Evolutionary conservation across 2,888 invertebrate genomes (phyloP), one percentile per base, ranked within the genome.

Genomic region (Podotricha telesiphe): DNA sequence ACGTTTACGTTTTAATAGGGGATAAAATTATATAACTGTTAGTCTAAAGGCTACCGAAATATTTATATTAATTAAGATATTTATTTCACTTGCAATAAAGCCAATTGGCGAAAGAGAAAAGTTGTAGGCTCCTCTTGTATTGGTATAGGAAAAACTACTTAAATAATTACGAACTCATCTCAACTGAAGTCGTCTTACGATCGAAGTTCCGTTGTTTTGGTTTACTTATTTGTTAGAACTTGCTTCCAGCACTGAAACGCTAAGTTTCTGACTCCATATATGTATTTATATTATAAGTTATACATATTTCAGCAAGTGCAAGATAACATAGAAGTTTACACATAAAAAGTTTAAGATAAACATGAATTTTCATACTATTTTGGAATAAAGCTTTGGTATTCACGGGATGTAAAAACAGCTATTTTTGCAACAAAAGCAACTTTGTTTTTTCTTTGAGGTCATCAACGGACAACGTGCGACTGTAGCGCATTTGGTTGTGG

Each of bases 131-230:
- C 20, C n/a, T 22, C 59, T 45, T 59, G 2, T 59, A 28, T 59
- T 45, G 15, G 48, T 37, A 51, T 50, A 28, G 50, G n/a, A 20
- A 50, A 63, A 59, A 28, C 45, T 48, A 63, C 48, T 50, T 51
- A 59, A 67, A 67, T 82, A 84, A 85, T 86, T 83, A 85, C 78
- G 75, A 82, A 79, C 82, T 83, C 82, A 82, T 83, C 77, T 76
- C 78, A 74, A 79, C 67, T 69, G 28, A 65, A 78, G 82, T 77
- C 80, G 77, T 77, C 78, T 75, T 74, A 74, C 76, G 82, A 76
- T 79, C 79, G 79, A 86, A 87, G 82, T 86, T 85, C 79, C 82
- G 83, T 84, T 85, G 82, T 83, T 79, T 42, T 42, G 59, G 51
- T 40, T 67, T 53, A 61, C 77, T 59, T 66, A 50, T 42, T 42